These are phyloP conservation scores for Lasioglossum zephyrum DNA, from an alignment of 2,888 invertebrate species.

Conservation along the genomic window DNA sequence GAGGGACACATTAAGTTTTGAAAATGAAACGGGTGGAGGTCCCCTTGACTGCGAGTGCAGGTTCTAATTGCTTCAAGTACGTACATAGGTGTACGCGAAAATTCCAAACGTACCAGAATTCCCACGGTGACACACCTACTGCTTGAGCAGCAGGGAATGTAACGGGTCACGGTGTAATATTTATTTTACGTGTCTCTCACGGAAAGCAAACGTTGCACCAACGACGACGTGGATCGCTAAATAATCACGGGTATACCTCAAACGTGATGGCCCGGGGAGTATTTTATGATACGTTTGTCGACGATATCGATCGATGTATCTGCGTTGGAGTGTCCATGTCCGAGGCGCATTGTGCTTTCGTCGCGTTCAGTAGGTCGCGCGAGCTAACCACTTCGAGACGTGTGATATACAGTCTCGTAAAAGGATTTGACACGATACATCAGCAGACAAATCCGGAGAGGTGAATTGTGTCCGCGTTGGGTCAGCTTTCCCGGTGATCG, in stretches of 20 bases:
- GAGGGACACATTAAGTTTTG: not conserved
- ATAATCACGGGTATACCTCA: constrained; percentile 1
- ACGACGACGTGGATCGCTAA: not conserved
- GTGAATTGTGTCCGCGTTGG: constrained; percentile 23
- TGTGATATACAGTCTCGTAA: constrained; percentile 46
- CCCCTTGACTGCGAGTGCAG: not conserved
- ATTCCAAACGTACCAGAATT: not conserved
- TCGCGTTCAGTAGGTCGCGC: constrained; percentile 20
- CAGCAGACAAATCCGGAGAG: constrained; percentile 20
- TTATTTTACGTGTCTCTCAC: not conserved
- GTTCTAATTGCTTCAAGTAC: not conserved
- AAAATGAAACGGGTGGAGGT: no score
- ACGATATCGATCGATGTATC: constrained; percentile 28
- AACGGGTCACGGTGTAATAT: not conserved
- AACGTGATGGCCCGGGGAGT: constrained; percentile 10
- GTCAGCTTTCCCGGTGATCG: constrained; percentile 13
- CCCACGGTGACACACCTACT: not conserved
- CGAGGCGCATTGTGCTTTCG: constrained; percentile 33
- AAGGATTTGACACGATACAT: constrained; percentile 62
- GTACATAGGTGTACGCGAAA: not conserved
- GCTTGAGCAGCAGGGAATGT: not conserved
- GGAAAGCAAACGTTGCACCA: not conserved
- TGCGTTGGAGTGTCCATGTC: not conserved
- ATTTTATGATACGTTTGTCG: constrained; percentile 35
- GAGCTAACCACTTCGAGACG: constrained; percentile 39